phyloP scores from a whole-genome alignment of 2,888 invertebrate genomes.

The Piscicola geometra region DNA sequence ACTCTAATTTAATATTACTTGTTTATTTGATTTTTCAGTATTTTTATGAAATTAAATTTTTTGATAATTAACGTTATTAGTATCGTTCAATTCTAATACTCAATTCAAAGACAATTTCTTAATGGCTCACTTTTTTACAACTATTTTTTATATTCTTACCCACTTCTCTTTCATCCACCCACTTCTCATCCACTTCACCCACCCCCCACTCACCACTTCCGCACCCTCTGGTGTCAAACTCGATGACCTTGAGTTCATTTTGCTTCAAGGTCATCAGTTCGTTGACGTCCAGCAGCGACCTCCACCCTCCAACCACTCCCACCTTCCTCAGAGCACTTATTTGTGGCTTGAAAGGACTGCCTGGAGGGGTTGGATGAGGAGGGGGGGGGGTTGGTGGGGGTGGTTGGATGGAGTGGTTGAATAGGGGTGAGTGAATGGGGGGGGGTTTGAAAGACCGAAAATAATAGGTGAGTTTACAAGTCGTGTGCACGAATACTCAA shows the following conservation, averaged over 20 bases:
- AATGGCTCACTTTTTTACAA: neutral
- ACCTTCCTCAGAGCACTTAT: slow-evolving; percentile 71
- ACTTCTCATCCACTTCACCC: neutral
- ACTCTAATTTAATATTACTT: too few relatives aligned
- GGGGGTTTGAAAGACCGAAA: too few relatives aligned
- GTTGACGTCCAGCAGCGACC: slow-evolving; percentile 69
- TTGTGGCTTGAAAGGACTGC: slow-evolving; percentile 77
- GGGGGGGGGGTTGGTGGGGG: too few relatives aligned
- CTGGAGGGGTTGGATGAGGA: slow-evolving; percentile 56
- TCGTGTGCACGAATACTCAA: too few relatives aligned
- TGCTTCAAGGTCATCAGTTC: slow-evolving; percentile 58
- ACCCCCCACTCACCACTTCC: slow-evolving; percentile 64
- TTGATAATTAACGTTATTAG: too few relatives aligned
- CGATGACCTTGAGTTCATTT: slow-evolving; percentile 61
- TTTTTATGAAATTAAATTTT: too few relatives aligned
- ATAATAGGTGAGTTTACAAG: too few relatives aligned
- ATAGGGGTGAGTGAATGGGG: too few relatives aligned
- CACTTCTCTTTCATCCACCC: neutral
- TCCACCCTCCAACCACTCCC: slow-evolving; percentile 79
- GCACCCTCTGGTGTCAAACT: slow-evolving; percentile 80
- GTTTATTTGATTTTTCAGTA: too few relatives aligned
- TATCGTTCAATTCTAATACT: too few relatives aligned
- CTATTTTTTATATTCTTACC: neutral
- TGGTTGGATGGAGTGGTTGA: too few relatives aligned
- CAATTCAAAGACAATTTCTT: neutral